Base-by-base conservation (phyloP, 2,888 invertebrate species). In the Drosophila fulvimacula region DNA sequence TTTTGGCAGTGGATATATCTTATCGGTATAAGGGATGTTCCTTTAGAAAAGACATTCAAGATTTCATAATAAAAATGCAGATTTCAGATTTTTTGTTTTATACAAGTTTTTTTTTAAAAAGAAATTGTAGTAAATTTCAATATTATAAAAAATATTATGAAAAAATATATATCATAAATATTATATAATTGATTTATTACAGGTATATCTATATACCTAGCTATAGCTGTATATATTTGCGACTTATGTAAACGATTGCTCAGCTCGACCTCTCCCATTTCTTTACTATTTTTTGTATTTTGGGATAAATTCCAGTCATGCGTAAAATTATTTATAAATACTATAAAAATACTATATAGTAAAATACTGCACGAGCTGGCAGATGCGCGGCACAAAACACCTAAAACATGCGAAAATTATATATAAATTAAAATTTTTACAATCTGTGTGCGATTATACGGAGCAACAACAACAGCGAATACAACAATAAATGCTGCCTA, bases 391-490 rank as follows among this genome's bases (percentile, higher is more conserved):
- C 30, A 57, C 19, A 51, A 70, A 72, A 70, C 69, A 76, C 64
- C 81, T 81, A 78, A 82, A 88, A 89, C 83, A 84, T 89, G 83
- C 89, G 89, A 84, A 83, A 84, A 88, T 89, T 88, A 84, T 84
- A 89, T 84, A 84, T 89, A 88, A 88, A 88, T 85, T 89, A 88
- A 88, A 85, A 85, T 88, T 89, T 85, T 85, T 85, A 85, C 90
- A 89, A 85, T 89, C 77, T 86, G 86, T 82, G 83, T 69, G 88
- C 90, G 90, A 85, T 85, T 85, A 84, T 84, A 86, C 53, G 38
- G 19, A 57, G 63, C 75, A 53, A 38, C 74, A 57, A 42, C 55
- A 71, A 53, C 56, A 61, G 48, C 42, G 64, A 60, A 59, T 56
- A 70, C 44, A 63, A 53, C 64, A 70, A 49, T 75, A 70, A 79